A percentile compares a stretch with the other conserved stretches of the same genome.
Conservation (phyloP, 2,888 invertebrate genomes). For the Morpho deidamia region DNA sequence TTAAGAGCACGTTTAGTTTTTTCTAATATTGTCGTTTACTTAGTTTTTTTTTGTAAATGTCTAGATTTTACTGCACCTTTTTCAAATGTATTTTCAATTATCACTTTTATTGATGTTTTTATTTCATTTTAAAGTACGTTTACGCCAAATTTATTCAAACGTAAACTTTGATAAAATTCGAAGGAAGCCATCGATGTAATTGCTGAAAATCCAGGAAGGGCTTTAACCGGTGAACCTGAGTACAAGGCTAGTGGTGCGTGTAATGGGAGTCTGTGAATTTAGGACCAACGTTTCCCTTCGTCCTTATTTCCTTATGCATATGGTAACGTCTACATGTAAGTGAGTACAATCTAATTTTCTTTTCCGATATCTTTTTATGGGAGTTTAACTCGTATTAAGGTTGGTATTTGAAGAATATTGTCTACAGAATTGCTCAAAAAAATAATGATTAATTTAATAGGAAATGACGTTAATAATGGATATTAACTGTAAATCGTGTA, state of each 20-base stretch:
- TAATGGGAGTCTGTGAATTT: constrained; percentile 63
- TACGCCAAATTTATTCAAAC: constrained; percentile 22
- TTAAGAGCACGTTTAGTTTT: constrained; percentile 67
- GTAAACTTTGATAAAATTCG: constrained; percentile 39
- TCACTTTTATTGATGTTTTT: constrained; percentile 30
- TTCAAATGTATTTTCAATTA: constrained; percentile 24
- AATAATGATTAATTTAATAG: too few species aligned
- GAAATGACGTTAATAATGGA: too few species aligned
- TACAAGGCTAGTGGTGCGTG: constrained; percentile 61
- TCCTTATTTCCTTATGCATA: constrained; percentile 40
- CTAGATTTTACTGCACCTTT: constrained; percentile 62
- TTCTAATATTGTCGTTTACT: constrained; percentile 46
- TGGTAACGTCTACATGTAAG: constrained; percentile 29
- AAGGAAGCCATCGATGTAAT: constrained; percentile 48
- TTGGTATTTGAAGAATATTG: too few species aligned
- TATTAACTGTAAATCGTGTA: too few species aligned
- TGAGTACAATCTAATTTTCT: constrained; percentile 25
- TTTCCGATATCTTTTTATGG: constrained; percentile 23
- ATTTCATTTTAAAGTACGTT: background rate
- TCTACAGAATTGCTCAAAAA: too few species aligned
- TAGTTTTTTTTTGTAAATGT: constrained; percentile 48
- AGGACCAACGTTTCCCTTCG: constrained; percentile 34
- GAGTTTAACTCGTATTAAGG: constrained; percentile 4
- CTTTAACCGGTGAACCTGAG: constrained; percentile 55
- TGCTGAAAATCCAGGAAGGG: constrained; percentile 49